Evolutionary conservation across 2,113 vertebrate genomes (phyloP).

Genomic region (Poeciliopsis occidentalis): DNA sequence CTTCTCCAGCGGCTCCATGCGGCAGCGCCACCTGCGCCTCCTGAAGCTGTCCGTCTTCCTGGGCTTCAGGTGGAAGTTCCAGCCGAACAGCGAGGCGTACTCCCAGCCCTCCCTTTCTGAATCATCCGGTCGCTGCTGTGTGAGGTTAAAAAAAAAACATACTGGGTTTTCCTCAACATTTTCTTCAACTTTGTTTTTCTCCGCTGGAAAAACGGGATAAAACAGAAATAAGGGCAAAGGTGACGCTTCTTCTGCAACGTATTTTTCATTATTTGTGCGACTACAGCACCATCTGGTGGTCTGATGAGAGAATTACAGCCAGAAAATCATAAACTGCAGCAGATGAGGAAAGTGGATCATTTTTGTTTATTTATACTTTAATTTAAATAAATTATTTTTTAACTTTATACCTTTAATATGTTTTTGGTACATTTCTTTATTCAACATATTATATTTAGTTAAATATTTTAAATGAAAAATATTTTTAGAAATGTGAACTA

Average conservation of each 20-base stretch:
- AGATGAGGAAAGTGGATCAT: neutral
- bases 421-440: neutral
- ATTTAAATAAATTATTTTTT: neutral
- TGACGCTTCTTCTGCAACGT: neutral
- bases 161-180: neutral
- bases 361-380: neutral
- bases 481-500: no score
- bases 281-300: constrained; percentile 42
- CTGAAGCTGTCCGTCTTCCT: constrained; percentile 91
- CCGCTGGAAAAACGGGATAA: neutral
- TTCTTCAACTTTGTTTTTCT: neutral
- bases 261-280: constrained; percentile 11
- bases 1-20: constrained; percentile 95
- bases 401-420: neutral
- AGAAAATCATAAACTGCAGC: neutral
- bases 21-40: constrained; percentile 90
- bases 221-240: neutral
- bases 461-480: no score
- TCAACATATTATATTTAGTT: no score
- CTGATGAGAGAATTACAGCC: accelerated
- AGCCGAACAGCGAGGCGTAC: constrained; percentile 94
- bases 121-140: constrained; percentile 89
- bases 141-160: neutral
- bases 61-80: constrained; percentile 92
- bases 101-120: constrained; percentile 91